Conservation (phyloP, 2,888 invertebrate genomes). For the Agrypnus murinus region DNA sequence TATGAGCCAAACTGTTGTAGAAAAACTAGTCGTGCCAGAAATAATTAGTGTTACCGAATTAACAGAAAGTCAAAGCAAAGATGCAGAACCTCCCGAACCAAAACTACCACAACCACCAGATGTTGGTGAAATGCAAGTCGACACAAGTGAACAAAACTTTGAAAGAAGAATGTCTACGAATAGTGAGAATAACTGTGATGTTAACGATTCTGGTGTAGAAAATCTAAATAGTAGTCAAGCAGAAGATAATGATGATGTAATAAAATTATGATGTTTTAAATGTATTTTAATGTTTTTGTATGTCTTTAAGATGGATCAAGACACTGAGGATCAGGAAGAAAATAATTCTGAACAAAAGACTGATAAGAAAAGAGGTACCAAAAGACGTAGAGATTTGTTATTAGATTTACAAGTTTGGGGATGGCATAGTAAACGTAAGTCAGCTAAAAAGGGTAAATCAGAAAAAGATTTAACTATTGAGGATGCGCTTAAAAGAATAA, state of each 20-base stretch:
- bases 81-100: slow-evolving; percentile 43
- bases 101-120: slow-evolving; percentile 4
- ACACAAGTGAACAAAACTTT: slow-evolving; percentile 58
- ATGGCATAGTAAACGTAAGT: slow-evolving; percentile 80
- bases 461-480: slow-evolving; percentile 79
- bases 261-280: neutral
- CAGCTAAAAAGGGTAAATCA: slow-evolving; percentile 74
- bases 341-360: slow-evolving; percentile 61
- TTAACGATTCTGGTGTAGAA: slow-evolving; percentile 52
- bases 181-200: slow-evolving; percentile 64
- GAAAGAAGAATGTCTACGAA: slow-evolving; percentile 67
- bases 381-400: slow-evolving; percentile 83
- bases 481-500: slow-evolving; percentile 79
- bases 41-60: slow-evolving; percentile 16
- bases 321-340: slow-evolving; percentile 68
- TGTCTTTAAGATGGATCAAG: slow-evolving; percentile 62
- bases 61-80: slow-evolving; percentile 42
- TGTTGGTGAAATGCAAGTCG: slow-evolving; percentile 63
- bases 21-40: slow-evolving; percentile 45
- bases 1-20: slow-evolving; percentile 62
- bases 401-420: slow-evolving; percentile 85
- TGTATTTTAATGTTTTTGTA: slow-evolving; percentile 11
- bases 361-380: slow-evolving; percentile 65
- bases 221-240: slow-evolving; percentile 66
- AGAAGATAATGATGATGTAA: slow-evolving; percentile 68